These are phyloP conservation scores for Pogonomyrmex californicus DNA, from an alignment of 1,140 invertebrate species.

Conservation along the genomic window DNA sequence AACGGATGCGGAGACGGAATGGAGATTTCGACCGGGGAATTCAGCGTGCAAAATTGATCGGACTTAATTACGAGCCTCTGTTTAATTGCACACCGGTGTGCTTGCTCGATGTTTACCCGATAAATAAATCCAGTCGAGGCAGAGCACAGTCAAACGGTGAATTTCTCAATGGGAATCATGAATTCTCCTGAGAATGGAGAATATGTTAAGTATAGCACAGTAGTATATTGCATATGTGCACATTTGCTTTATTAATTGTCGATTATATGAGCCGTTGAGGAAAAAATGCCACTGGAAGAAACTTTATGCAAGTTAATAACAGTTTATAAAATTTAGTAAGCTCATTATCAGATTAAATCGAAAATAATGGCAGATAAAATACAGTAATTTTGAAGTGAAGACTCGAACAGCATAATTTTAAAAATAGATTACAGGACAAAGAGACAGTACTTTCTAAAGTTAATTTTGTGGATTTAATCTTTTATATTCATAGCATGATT, in stretches of 20 bases:
- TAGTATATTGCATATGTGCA: neutral
- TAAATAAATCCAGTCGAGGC: slow-evolving; percentile 43
- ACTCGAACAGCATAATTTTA: neutral
- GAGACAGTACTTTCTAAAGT: neutral
- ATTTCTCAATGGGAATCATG: slow-evolving; percentile 31
- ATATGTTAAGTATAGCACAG: slow-evolving; percentile 7
- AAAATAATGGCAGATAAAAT: neutral
- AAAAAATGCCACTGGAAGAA: neutral
- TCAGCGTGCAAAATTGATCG: slow-evolving; percentile 69
- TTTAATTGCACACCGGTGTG: slow-evolving; percentile 53
- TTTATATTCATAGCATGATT: neutral
- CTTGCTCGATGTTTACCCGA: slow-evolving; percentile 26
- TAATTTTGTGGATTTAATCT: neutral
- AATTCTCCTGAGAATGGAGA: slow-evolving; percentile 1
- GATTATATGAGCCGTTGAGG: neutral
- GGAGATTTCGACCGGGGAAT: slow-evolving; percentile 54
- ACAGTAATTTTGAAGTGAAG: neutral
- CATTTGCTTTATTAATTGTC: neutral
- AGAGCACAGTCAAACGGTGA: slow-evolving; percentile 27
- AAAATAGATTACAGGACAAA: neutral
- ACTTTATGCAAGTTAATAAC: neutral
- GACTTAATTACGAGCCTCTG: slow-evolving; percentile 66
- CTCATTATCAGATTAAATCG: neutral
- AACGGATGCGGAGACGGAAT: slow-evolving; percentile 33
- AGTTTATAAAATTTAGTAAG: slow-evolving; percentile 3